Conservation (phyloP, 2,797 vertebrate genomes). For the Pogoniulus pusillus region DNA sequence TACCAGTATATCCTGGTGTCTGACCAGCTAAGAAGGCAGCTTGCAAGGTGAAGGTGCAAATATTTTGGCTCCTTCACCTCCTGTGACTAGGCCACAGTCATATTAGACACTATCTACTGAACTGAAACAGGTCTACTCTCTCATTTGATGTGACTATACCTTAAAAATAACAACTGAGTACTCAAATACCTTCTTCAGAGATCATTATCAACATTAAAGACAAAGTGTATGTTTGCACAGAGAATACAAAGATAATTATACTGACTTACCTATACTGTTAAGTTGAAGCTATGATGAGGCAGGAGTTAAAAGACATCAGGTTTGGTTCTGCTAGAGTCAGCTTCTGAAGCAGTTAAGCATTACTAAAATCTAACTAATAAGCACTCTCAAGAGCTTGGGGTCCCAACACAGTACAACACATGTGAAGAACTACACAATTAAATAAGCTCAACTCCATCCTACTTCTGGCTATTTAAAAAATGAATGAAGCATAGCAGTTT, state of each 20-base stretch:
- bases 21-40: background rate
- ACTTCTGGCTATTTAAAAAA: background rate
- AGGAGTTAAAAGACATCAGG: background rate
- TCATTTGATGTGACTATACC: background rate
- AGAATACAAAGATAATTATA: background rate
- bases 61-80: background rate
- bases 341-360: background rate
- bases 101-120: background rate
- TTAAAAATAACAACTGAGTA: background rate
- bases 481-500: background rate
- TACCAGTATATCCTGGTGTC: background rate
- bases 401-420: background rate
- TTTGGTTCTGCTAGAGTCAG: background rate
- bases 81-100: background rate
- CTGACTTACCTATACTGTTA: background rate
- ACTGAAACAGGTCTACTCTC: background rate
- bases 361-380: background rate
- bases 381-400: background rate
- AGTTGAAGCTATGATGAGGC: background rate
- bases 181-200: background rate
- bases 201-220: background rate
- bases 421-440: background rate
- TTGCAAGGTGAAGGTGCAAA: background rate
- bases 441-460: background rate
- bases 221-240: background rate